A percentile compares a stretch with the other conserved stretches of the same genome.
Evolutionary conservation across 2,113 vertebrate species (phyloP).

Genomic region (Osmerus mordax): DNA sequence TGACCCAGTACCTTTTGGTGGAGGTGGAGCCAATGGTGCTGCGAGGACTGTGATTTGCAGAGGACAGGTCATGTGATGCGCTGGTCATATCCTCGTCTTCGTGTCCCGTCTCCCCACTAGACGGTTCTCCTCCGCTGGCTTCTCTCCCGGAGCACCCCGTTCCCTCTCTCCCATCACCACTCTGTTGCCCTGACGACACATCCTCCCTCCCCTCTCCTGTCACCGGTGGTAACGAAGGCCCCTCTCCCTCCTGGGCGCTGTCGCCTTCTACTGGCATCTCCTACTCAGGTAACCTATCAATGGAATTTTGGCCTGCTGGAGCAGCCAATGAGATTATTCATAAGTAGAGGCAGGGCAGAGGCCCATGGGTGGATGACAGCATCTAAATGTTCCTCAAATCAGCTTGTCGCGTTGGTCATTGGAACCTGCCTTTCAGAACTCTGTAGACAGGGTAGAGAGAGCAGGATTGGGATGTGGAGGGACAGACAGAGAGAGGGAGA

Average conservation of each 20-base stretch:
- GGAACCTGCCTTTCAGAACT: background rate
- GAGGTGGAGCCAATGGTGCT: slow-evolving; percentile 53
- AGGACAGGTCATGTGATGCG: slow-evolving; percentile 30
- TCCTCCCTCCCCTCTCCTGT: slow-evolving; percentile 22
- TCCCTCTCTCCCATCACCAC: background rate
- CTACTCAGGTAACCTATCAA: slow-evolving; percentile 47
- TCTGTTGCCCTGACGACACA: slow-evolving; percentile 4
- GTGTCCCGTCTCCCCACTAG: slow-evolving; percentile 44
- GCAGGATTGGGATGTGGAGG: background rate
- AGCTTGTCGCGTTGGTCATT: background rate
- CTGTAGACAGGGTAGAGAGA: background rate
- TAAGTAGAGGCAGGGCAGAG: slow-evolving; percentile 27
- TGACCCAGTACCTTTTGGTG: slow-evolving; percentile 68
- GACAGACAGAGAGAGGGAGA: background rate
- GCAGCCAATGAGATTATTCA: slow-evolving; percentile 43
- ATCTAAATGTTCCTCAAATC: background rate
- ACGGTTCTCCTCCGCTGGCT: slow-evolving; percentile 27
- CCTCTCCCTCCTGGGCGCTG: slow-evolving; percentile 40
- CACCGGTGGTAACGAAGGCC: slow-evolving; percentile 19
- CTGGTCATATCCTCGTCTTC: slow-evolving; percentile 55
- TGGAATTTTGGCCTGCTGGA: slow-evolving; percentile 23
- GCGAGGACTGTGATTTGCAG: slow-evolving; percentile 47
- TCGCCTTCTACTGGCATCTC: slow-evolving; percentile 48
- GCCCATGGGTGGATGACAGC: slow-evolving; percentile 36
- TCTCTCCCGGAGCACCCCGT: slow-evolving; percentile 17